Conservation (phyloP, 2,888 invertebrate species). For the Campoplex nolae region DNA sequence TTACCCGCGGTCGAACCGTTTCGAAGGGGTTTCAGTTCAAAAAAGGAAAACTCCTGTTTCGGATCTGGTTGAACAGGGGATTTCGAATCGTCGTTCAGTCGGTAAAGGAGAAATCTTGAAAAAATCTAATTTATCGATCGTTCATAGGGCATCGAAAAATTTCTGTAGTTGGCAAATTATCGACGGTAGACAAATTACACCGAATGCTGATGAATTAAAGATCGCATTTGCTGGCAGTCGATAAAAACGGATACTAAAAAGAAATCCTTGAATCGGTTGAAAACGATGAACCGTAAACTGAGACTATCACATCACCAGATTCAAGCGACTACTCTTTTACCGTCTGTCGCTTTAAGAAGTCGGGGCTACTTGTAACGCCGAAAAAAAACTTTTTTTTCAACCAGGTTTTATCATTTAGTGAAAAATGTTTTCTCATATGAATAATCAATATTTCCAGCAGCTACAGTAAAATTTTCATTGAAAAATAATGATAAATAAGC, state of each 20-base stretch:
- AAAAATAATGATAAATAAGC: no score
- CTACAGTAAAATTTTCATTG: no score
- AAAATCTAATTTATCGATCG: not conserved
- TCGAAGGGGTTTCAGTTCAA: not conserved
- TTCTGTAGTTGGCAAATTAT: not conserved
- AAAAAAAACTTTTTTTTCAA: no score
- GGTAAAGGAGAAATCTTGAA: no score
- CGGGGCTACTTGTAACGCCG: no score
- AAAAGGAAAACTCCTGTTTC: not conserved
- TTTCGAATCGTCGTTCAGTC: no score
- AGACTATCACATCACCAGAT: not conserved
- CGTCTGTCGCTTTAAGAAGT: not conserved
- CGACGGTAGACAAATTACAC: not conserved
- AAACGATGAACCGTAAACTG: not conserved
- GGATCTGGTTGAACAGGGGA: not conserved
- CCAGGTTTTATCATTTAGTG: no score
- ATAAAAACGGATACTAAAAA: not conserved
- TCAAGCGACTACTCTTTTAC: not conserved
- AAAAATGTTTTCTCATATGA: no score
- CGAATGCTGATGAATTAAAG: not conserved
- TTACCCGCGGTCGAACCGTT: conserved; percentile 40
- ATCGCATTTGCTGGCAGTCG: not conserved
- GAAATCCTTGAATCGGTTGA: not conserved
- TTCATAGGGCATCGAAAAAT: not conserved
- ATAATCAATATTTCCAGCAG: no score